phyloP scores from a whole-genome alignment of 1,140 invertebrate species.

The Kradibia gibbosae region DNA sequence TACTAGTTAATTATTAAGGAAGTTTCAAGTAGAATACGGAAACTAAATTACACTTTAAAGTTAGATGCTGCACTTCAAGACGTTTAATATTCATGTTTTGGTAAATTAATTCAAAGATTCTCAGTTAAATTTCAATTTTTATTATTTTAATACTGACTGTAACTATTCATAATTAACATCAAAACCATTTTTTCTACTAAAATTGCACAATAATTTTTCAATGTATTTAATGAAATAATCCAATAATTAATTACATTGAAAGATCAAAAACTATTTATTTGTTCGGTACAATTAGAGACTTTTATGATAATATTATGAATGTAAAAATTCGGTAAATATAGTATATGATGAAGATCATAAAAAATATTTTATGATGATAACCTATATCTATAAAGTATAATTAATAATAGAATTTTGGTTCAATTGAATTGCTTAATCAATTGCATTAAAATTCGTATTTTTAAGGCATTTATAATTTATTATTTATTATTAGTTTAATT shows the following conservation, averaged over 20 bases:
- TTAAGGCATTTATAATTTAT: too few species aligned
- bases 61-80: slow-evolving; percentile 41
- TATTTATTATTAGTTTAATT: too few species aligned
- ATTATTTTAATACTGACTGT: slow-evolving; percentile 9
- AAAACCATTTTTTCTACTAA: not conserved
- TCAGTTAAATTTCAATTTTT: slow-evolving; percentile 33
- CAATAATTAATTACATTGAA: not conserved
- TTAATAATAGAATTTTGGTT: too few species aligned
- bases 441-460: too few species aligned
- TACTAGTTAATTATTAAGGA: slow-evolving; percentile 40
- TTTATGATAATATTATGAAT: too few species aligned
- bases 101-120: slow-evolving; percentile 47
- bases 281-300: too few species aligned
- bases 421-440: too few species aligned
- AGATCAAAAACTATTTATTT: too few species aligned
- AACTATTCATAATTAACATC: not conserved
- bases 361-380: too few species aligned
- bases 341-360: too few species aligned
- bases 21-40: slow-evolving; percentile 28
- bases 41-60: slow-evolving; percentile 46
- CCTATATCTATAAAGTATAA: too few species aligned
- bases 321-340: too few species aligned
- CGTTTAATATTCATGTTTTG: slow-evolving; percentile 48
- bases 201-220: not conserved
- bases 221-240: not conserved